Evolutionary conservation across 2,797 vertebrate genomes (phyloP).

Genomic region (Valencia hispanica): DNA sequence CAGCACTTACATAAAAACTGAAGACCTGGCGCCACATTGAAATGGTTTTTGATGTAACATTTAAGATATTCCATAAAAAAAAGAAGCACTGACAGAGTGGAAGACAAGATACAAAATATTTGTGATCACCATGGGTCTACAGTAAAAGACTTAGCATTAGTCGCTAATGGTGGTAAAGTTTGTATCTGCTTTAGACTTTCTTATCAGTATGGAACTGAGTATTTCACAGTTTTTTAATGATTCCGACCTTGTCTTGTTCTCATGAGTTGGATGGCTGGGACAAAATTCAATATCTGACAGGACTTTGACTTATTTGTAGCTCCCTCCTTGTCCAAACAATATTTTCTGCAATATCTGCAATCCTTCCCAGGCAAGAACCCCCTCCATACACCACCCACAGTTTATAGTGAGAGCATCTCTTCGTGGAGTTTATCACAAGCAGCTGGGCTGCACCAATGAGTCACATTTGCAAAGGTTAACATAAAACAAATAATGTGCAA

Average conservation of each 20-base stretch:
- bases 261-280: neutral
- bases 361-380: neutral
- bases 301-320: neutral
- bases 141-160: neutral
- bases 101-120: neutral
- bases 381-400: neutral
- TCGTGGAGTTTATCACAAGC: neutral
- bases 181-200: neutral
- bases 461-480: neutral
- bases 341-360: neutral
- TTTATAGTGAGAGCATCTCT: neutral
- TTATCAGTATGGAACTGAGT: neutral
- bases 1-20: neutral
- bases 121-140: neutral
- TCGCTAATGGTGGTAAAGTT: neutral
- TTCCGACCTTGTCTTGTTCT: neutral
- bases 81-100: neutral
- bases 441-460: neutral
- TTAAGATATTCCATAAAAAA: neutral
- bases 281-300: neutral
- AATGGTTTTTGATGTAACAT: neutral
- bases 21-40: neutral
- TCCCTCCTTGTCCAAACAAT: neutral
- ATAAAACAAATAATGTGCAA: neutral
- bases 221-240: neutral